Evolutionary conservation across 2,797 vertebrate genomes (phyloP), one percentile per base, ranked within the genome.

Genomic region (Odontamblyopus lacepedii): DNA sequence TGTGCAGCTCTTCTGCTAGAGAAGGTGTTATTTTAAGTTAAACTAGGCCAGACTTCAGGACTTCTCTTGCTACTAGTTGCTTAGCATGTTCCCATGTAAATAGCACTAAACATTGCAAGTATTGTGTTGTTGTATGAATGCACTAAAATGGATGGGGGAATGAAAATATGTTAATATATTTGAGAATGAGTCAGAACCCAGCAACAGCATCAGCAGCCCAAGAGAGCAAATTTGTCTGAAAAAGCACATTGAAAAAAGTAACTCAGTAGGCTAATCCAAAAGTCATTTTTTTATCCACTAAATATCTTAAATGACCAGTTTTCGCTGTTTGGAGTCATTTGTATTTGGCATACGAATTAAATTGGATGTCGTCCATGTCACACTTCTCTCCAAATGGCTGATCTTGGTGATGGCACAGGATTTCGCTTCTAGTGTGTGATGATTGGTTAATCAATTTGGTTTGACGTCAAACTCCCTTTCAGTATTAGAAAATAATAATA

Each of bases 1-100:
- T 67, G 75, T 81, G 68, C 51, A 71, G 69, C 74, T 71, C 55
- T 62, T 27, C 68, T 84, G 77, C 78, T 65, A 76, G 64, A 68
- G 73, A 80, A 80, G 83, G 74, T 84, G 76, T 81, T 88, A 86
- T 89, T 86, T 85, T 84, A 73, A 85, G 81, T 85, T 71, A 68
- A 91, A 88, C 65, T 87, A 85, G 87, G 90, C 72, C 83, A 88
- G 69, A 81, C 86, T 83, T 77, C 76, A 73, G 30, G 35, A 74
- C 77, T 72, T 80, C 66, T 71, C 84, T 4, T 13, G 12, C 13
- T 77, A 77, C 70, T 84, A 81, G 55, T 26, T 67, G 35, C 63
- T 71, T 75, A 82, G 67, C 80, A 73, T 81, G 57, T 81, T 85
- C 74, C 80, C 67, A 70, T 73, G 68, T 77, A 59, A 70, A 63